Evolutionary conservation across 37 sponge, comb jelly and placozoan genomes (phyloP).

Genomic region (Aphrocallistes beatrix): DNA sequence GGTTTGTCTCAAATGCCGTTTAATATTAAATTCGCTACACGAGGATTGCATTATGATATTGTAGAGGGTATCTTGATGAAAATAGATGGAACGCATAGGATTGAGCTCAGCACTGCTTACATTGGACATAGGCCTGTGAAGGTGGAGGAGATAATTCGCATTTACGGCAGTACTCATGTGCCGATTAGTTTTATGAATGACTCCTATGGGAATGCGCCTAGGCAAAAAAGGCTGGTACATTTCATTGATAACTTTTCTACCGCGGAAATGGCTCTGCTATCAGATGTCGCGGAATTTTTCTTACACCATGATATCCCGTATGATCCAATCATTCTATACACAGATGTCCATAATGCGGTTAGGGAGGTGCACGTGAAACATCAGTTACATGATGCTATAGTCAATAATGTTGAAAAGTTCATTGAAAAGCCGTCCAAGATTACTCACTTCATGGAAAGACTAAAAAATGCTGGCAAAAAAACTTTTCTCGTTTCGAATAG

Average conservation of each 20-base stretch:
- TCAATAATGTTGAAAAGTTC: conserved; percentile 30
- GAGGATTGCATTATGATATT: conserved; percentile 85
- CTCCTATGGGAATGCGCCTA: background rate
- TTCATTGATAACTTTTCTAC: conserved; percentile 69
- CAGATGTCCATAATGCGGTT: conserved; percentile 38
- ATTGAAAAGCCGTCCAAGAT: conserved; percentile 28
- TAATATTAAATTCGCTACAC: conserved; percentile 69
- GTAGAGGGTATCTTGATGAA: conserved; percentile 71
- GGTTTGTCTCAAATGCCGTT: conserved; percentile 40
- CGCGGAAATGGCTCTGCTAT: conserved; percentile 60
- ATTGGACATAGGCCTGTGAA: conserved; percentile 50
- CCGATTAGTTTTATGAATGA: conserved; percentile 54
- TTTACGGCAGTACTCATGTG: conserved; percentile 67
- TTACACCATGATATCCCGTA: conserved; percentile 30
- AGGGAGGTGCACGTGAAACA: background rate
- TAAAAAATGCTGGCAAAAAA: conserved; percentile 61
- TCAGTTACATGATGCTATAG: conserved; percentile 12
- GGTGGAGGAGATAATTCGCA: conserved; percentile 38
- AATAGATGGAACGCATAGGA: conserved; percentile 70
- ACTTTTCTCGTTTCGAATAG: conserved; percentile 90
- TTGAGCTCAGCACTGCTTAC: conserved; percentile 67
- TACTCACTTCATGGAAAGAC: conserved; percentile 33
- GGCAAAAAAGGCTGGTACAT: conserved; percentile 36
- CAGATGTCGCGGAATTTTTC: conserved; percentile 48
- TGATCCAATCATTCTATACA: conserved; percentile 47